These are phyloP conservation scores for Smittia aterrima DNA, from an alignment of 2,888 invertebrate species.

Conservation along the genomic window DNA sequence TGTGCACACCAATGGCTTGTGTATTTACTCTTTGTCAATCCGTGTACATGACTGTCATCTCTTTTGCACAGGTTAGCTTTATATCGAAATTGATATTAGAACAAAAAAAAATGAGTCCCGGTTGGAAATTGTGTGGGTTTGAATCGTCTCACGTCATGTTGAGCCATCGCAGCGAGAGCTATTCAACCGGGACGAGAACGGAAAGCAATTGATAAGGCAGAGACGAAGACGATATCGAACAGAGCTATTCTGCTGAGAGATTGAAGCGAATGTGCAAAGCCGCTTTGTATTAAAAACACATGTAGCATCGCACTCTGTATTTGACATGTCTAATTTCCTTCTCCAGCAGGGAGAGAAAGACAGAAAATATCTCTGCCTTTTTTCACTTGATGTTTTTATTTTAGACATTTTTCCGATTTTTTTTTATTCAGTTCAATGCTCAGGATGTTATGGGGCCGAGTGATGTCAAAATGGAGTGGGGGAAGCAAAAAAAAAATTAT, in stretches of 20 bases:
- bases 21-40: neutral
- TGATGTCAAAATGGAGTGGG: neutral
- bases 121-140: no score
- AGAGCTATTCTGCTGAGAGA: neutral
- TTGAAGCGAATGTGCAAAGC: neutral
- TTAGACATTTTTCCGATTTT: conserved; percentile 32
- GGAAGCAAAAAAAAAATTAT: neutral
- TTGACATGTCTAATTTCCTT: conserved; percentile 41
- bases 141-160: no score
- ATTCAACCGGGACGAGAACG: no score
- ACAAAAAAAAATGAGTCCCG: neutral
- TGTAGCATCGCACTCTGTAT: conserved; percentile 19
- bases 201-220: neutral
- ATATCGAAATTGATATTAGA: neutral
- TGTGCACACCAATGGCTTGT: neutral
- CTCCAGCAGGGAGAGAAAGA: neutral
- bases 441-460: neutral
- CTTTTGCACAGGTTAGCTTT: conserved; percentile 5
- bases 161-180: no score
- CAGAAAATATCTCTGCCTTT: conserved; percentile 18
- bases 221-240: neutral
- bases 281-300: conserved; percentile 9
- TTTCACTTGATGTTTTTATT: conserved; percentile 34
- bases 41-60: neutral
- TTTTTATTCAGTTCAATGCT: conserved; percentile 33